phyloP scores from a whole-genome alignment of 2,113 vertebrate species.

The Rhizomys pruinosus region DNA sequence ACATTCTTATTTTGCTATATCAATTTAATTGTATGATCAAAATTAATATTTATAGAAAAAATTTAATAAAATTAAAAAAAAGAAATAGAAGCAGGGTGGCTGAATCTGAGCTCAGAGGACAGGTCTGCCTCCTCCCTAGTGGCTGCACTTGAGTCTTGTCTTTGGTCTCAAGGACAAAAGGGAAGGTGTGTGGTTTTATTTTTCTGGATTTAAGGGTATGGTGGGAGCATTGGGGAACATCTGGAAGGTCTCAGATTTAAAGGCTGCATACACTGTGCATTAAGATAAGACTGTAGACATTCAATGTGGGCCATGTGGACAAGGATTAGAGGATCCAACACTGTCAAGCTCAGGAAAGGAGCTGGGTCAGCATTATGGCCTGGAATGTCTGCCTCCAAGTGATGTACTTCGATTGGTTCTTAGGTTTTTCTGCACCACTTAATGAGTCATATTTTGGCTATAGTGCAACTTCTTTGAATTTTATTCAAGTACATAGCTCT shows the following conservation, averaged over 20 bases:
- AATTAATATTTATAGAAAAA: slow-evolving; percentile 71
- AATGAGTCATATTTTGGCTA: not conserved
- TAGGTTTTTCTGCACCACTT: not conserved
- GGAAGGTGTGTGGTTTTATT: not conserved
- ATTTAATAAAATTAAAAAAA: too few relatives aligned
- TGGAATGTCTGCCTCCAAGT: accelerated
- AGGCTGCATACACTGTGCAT: accelerated
- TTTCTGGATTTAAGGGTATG: not conserved
- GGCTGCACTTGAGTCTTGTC: not conserved
- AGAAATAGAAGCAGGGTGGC: too few relatives aligned
- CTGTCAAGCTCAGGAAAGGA: not conserved
- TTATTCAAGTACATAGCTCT: not conserved
- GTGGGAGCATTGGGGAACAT: not conserved
- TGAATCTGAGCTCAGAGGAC: not conserved
- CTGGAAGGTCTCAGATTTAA: not conserved
- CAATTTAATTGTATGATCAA: slow-evolving; percentile 68
- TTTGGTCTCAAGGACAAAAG: not conserved
- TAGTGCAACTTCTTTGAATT: not conserved
- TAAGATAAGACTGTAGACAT: not conserved
- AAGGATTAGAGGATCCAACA: accelerated
- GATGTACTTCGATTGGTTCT: not conserved
- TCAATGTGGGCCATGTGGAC: too few relatives aligned
- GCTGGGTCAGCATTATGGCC: not conserved
- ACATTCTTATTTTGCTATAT: slow-evolving; percentile 72
- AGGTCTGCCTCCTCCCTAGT: too few relatives aligned